These are phyloP conservation scores for Helostoma temminkii DNA, from an alignment of 2,797 vertebrate genomes.

Conservation along the genomic window DNA sequence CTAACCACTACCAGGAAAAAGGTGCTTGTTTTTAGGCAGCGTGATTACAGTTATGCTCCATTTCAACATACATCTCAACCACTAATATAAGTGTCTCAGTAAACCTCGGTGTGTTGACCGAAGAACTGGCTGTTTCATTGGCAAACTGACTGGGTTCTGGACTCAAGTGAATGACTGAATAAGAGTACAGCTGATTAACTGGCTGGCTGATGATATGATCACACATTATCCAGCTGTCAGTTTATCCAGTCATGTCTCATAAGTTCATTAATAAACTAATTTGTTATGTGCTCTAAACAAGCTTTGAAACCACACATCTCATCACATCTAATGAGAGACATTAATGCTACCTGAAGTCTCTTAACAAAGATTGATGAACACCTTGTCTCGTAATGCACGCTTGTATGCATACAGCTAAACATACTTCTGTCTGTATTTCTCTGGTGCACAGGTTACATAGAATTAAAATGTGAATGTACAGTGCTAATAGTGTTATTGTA, in stretches of 20 bases:
- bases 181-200: slow-evolving; percentile 35
- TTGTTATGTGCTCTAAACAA: slow-evolving; percentile 60
- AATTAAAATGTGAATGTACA: background rate
- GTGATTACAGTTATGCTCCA: background rate
- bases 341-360: slow-evolving; percentile 61
- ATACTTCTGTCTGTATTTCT: background rate
- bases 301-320: slow-evolving; percentile 42
- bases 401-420: slow-evolving; percentile 2
- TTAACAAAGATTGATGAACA: slow-evolving; percentile 68
- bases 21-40: background rate
- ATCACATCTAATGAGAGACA: slow-evolving; percentile 65
- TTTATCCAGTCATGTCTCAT: slow-evolving; percentile 66
- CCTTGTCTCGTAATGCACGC: slow-evolving; percentile 22
- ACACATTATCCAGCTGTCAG: slow-evolving; percentile 57
- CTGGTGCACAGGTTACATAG: background rate
- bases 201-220: slow-evolving; percentile 61
- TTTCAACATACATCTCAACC: background rate
- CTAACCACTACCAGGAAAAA: too few species aligned
- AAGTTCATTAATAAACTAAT: slow-evolving; percentile 62
- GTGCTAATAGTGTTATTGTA: background rate
- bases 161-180: slow-evolving; percentile 26
- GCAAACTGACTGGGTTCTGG: slow-evolving; percentile 18
- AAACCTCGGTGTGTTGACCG: slow-evolving; percentile 21
- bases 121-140: slow-evolving; percentile 18
- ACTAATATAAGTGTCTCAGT: background rate